Conservation (phyloP, 2,888 invertebrate genomes). For the Eurois occulta region DNA sequence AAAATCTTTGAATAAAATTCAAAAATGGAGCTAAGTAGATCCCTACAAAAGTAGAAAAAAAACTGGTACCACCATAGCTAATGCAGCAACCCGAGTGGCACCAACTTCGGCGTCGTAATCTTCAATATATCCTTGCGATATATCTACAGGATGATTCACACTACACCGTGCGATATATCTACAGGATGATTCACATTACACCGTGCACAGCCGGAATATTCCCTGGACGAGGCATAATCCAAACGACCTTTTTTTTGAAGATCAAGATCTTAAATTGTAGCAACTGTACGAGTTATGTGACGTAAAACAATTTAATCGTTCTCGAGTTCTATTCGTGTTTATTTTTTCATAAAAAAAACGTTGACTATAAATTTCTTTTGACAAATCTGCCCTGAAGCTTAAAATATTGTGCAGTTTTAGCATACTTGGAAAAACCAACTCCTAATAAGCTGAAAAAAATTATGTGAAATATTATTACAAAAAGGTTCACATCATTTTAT, state of each 20-base stretch:
- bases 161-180: too few relatives aligned
- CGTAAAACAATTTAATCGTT: not conserved
- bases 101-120: conserved; percentile 18
- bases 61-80: not conserved
- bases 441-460: not conserved
- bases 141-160: conserved; percentile 40
- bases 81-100: not conserved
- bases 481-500: conserved; percentile 10
- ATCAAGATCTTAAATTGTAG: conserved; percentile 19
- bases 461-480: too few relatives aligned
- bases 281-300: not conserved
- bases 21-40: conserved; percentile 7
- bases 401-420: not conserved
- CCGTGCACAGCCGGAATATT: conserved; percentile 3
- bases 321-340: not conserved
- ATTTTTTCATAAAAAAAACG: not conserved
- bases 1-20: not conserved
- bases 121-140: conserved; percentile 42
- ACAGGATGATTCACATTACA: too few relatives aligned
- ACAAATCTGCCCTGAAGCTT: not conserved
- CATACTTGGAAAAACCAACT: not conserved
- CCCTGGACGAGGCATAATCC: conserved; percentile 9
- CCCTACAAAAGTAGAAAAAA: conserved; percentile 5
- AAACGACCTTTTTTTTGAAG: conserved; percentile 6
- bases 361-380: not conserved